phyloP scores from a whole-genome alignment of 2,797 vertebrate genomes.

The Naso thynnoides region DNA sequence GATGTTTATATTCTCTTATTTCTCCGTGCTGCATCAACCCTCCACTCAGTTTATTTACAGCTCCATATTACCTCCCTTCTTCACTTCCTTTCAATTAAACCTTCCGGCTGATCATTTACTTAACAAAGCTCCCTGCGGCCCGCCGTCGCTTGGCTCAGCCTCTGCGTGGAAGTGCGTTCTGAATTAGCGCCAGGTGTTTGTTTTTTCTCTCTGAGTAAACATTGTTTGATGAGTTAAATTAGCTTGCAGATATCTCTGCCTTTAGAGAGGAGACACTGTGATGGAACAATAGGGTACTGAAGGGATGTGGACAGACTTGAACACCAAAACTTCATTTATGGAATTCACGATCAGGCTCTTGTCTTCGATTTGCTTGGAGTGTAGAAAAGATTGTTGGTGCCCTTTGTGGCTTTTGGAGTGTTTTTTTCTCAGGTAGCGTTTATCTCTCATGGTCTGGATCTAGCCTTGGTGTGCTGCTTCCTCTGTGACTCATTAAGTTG shows the following conservation, averaged over 20 bases:
- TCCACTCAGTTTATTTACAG: constrained; percentile 37
- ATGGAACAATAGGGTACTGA: constrained; percentile 10
- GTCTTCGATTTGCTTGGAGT: constrained; percentile 40
- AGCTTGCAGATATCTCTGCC: constrained; percentile 14
- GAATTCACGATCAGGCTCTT: constrained; percentile 21
- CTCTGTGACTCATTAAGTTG: constrained; percentile 35
- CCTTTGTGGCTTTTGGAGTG: constrained; percentile 22
- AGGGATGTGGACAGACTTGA: constrained; percentile 7
- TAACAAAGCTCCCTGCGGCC: constrained; percentile 32
- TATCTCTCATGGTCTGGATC: constrained; percentile 19
- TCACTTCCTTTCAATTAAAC: constrained; percentile 60
- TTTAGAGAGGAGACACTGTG: constrained; percentile 13
- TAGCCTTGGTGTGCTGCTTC: constrained; percentile 33
- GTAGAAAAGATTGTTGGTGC: neutral
- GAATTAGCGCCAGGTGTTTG: constrained; percentile 60
- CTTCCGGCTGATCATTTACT: constrained; percentile 61
- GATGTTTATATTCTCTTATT: constrained; percentile 36
- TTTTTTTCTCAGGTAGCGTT: constrained; percentile 28
- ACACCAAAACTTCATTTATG: constrained; percentile 12
- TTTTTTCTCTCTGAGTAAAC: constrained; percentile 64
- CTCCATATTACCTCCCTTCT: constrained; percentile 21
- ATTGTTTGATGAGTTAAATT: constrained; percentile 67
- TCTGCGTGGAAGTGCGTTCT: constrained; percentile 46
- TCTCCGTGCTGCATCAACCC: constrained; percentile 37
- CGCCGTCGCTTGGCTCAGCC: constrained; percentile 19